Percentiles rank a stretch among this genome's conserved stretches.
phyloP scores from a whole-genome alignment of 2,888 invertebrate genomes.

The Glyphotaelius pellucidus region DNA sequence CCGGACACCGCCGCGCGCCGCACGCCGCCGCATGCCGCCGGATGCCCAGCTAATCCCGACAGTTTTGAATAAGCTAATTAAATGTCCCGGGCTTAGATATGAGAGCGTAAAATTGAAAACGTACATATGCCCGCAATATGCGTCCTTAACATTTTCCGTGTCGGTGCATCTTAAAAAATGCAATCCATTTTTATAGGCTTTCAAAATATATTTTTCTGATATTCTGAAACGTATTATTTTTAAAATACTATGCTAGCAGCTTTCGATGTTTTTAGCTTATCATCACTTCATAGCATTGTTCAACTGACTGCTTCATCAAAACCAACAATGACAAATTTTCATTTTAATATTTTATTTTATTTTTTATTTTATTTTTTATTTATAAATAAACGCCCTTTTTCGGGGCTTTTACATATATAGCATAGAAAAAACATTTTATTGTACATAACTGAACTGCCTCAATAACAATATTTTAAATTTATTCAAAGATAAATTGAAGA shows the following conservation, averaged over 20 bases:
- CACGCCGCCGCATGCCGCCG: neutral
- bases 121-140: conserved; percentile 41
- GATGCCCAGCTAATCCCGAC: conserved; percentile 56
- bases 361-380: too few species aligned
- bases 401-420: too few species aligned
- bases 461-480: too few species aligned
- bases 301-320: neutral
- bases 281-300: neutral
- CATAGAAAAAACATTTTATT: too few species aligned
- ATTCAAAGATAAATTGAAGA: too few species aligned
- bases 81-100: conserved; percentile 49
- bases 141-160: conserved; percentile 15
- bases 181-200: neutral
- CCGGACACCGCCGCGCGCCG: conserved; percentile 19
- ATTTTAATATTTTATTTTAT: neutral
- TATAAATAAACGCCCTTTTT: too few species aligned
- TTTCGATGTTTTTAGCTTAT: neutral
- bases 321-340: neutral
- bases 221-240: too few species aligned
- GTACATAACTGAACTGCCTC: too few species aligned
- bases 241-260: too few species aligned
- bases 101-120: conserved; percentile 50
- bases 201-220: neutral
- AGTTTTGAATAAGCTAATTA: conserved; percentile 63
- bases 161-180: conserved; percentile 8